A percentile compares a stretch with the other conserved stretches of the same genome.
Evolutionary conservation across 2,113 vertebrate genomes (phyloP).

Genomic region (Urocolius indicus): DNA sequence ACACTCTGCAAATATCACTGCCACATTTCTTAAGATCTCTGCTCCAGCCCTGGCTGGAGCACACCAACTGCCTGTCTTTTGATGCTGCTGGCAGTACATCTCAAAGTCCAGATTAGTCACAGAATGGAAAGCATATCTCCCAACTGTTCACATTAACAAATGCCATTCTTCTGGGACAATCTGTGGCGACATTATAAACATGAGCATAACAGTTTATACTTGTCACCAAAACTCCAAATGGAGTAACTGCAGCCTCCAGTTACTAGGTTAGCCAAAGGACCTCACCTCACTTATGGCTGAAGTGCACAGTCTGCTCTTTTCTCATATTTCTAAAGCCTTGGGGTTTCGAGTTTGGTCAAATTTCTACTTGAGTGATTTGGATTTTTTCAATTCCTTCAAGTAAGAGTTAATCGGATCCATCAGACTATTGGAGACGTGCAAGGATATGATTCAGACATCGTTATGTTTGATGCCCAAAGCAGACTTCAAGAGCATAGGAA

Average conservation of each 20-base stretch:
- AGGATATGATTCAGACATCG: background rate
- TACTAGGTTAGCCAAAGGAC: background rate
- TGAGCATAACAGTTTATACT: background rate
- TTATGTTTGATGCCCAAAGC: background rate
- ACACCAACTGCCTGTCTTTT: background rate
- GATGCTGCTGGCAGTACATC: background rate
- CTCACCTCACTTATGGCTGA: background rate
- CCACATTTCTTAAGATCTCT: background rate
- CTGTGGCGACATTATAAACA: background rate
- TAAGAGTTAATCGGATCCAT: background rate
- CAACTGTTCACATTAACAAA: background rate
- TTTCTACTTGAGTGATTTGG: background rate
- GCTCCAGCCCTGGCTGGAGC: background rate
- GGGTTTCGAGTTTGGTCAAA: background rate
- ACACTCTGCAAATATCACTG: background rate
- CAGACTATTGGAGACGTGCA: background rate
- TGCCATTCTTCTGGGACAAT: background rate
- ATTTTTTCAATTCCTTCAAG: background rate
- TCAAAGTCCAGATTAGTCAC: conserved; percentile 42
- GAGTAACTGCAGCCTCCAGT: background rate
- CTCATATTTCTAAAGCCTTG: background rate
- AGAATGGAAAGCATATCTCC: background rate
- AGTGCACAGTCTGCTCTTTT: background rate
- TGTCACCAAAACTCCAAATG: background rate
- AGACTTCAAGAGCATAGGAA: background rate